Conservation (phyloP, 2,113 vertebrate species). For the Corydoras sp. region DNA sequence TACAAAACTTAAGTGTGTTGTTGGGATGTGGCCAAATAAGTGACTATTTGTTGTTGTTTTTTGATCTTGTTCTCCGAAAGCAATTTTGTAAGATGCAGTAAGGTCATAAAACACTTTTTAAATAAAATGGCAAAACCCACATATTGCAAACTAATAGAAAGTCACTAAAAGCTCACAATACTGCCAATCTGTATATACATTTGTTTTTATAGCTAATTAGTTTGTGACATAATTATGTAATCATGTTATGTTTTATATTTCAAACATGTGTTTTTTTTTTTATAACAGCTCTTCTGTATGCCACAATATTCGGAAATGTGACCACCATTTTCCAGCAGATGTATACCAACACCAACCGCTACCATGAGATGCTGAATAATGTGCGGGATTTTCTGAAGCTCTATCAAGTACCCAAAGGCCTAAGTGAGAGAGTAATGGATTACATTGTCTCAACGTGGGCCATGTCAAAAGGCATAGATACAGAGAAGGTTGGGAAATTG, state of each 20-base stretch:
- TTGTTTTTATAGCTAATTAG: too few relatives aligned
- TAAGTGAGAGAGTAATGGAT: constrained; percentile 98
- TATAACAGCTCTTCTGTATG: constrained; percentile 88
- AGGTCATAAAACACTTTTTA: too few relatives aligned
- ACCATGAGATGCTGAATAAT: constrained; percentile 98
- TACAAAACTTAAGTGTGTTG: too few relatives aligned
- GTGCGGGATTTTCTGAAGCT: constrained; percentile 96
- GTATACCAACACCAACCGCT: constrained; percentile 98
- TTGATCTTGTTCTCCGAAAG: too few relatives aligned
- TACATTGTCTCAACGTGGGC: constrained; percentile 98
- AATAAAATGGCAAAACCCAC: too few relatives aligned
- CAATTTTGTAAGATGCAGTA: too few relatives aligned
- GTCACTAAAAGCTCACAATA: too few relatives aligned
- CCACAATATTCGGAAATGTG: constrained; percentile 98
- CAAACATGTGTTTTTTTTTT: constrained; percentile 3
- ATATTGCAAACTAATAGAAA: too few relatives aligned
- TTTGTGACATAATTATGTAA: not conserved
- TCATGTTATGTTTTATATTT: not conserved
- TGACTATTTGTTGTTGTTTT: too few relatives aligned
- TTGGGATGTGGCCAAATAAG: too few relatives aligned
- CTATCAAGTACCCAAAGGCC: constrained; percentile 96
- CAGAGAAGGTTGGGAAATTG: constrained; percentile 81
- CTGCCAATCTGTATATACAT: too few relatives aligned
- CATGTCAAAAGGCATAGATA: constrained; percentile 98
- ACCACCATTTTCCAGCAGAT: constrained; percentile 99